phyloP scores from a whole-genome alignment of 1,140 invertebrate species.

The Homalodisca vitripennis region DNA sequence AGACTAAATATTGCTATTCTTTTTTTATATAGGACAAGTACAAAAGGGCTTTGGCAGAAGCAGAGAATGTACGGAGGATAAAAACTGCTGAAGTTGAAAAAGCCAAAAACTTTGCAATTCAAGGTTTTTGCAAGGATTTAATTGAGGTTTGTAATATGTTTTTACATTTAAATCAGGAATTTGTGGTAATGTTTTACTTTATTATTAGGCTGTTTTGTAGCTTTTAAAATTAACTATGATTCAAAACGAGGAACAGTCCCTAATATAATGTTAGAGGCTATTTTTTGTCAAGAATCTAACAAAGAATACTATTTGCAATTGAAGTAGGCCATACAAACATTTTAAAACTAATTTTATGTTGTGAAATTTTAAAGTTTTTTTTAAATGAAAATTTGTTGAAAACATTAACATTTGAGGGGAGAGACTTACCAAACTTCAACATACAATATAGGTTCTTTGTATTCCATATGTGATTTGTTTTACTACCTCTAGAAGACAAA shows the following conservation, averaged over 20 bases:
- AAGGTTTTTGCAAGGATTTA: slow-evolving; percentile 96
- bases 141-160: slow-evolving; percentile 68
- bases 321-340: too few relatives aligned
- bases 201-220: not conserved
- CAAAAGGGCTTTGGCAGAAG: slow-evolving; percentile 88
- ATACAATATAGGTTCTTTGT: too few relatives aligned
- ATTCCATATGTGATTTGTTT: too few relatives aligned
- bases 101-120: slow-evolving; percentile 94
- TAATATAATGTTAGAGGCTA: too few relatives aligned
- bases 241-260: not conserved
- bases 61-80: slow-evolving; percentile 86
- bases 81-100: slow-evolving; percentile 92
- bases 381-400: too few relatives aligned
- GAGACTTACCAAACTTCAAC: too few relatives aligned
- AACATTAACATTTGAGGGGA: too few relatives aligned
- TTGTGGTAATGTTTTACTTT: not conserved
- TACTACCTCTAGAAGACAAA: too few relatives aligned
- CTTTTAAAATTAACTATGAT: not conserved
- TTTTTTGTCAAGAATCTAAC: too few relatives aligned
- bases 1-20: slow-evolving; percentile 29
- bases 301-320: too few relatives aligned
- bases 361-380: too few relatives aligned
- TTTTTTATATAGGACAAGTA: slow-evolving; percentile 86
- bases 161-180: not conserved
- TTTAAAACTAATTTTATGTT: too few relatives aligned